Evolutionary conservation across 2,113 vertebrate genomes (phyloP), one percentile per base, ranked within the genome.

Genomic region (Polypterus bichir): DNA sequence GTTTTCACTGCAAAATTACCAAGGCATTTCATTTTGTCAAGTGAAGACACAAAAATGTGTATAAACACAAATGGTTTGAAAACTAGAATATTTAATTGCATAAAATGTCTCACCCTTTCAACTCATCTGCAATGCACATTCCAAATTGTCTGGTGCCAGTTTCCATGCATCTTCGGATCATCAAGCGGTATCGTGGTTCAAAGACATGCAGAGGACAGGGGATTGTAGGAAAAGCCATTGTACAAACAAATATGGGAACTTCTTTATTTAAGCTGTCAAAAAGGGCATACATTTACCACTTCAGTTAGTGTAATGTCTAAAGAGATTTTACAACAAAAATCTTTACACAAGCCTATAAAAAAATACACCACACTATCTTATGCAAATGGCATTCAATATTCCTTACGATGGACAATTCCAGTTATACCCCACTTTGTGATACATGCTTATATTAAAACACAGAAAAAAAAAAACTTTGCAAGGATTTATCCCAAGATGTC

Each of bases 131-230:
- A 51, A 95, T 86, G 69, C 93, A 97, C 93, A 97, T 93, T 79
- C 92, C 91, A 54, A 97, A 96, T 69, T 90, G 87, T 65, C 85
- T 91, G 73, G 90, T 94, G 60, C 92, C 93, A 0, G 90, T 95
- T 78, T 97, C 93, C 90, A 95, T 91, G 71, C 89, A 91, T 71
- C 92, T 89, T 73, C 90, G 87, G 74, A 95, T 92, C 93, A 92
- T 94, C 59, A 97, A 88, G 53, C 87, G 82, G 69, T 95, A 97
- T 52, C 86, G 86, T 1, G 94, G 92, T 75, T 97, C 94, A 49
- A 92, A 97, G 54, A 94, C 85, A 3, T 94, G 93, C 70, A 95
- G 86, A 0, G 88, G 92, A 70, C 92, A 96, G 27, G 91, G 88
- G 72, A 97, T 87, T 3, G 92, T 91, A 71, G 94, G 92, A 75